Evolutionary conservation across 2,113 vertebrate species (phyloP).

Genomic region (Larimichthys polyactis): DNA sequence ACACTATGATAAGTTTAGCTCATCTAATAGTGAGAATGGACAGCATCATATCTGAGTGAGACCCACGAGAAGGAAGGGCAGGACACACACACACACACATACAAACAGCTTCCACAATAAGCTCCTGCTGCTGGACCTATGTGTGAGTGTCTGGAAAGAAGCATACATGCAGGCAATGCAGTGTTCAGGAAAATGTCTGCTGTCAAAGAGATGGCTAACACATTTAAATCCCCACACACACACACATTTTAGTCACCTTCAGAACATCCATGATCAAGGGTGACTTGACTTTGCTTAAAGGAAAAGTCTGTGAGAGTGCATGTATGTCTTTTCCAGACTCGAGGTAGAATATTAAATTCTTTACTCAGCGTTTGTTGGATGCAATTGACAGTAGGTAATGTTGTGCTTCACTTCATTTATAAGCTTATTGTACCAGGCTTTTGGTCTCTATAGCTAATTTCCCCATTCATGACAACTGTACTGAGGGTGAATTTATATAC

Average conservation of each 20-base stretch:
- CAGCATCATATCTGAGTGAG: background rate
- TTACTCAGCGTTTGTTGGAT: too few species aligned
- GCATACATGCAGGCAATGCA: background rate
- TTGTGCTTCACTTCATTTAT: too few species aligned
- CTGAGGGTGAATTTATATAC: too few species aligned
- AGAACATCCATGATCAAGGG: slow-evolving; percentile 72
- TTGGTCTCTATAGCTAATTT: too few species aligned
- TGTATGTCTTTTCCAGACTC: background rate
- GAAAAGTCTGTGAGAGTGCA: slow-evolving; percentile 36
- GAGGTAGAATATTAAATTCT: too few species aligned
- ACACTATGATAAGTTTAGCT: too few species aligned
- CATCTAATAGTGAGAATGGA: too few species aligned
- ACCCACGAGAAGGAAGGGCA: background rate
- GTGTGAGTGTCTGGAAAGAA: background rate
- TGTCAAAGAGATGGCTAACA: background rate
- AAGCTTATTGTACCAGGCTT: too few species aligned
- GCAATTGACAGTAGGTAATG: too few species aligned
- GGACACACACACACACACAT: background rate
- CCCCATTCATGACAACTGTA: too few species aligned
- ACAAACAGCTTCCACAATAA: slow-evolving; percentile 14
- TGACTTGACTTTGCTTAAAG: slow-evolving; percentile 80
- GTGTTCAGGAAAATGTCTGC: background rate
- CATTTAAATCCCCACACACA: slow-evolving; percentile 16
- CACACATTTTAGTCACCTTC: slow-evolving; percentile 3
- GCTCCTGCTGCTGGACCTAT: background rate